A percentile compares a stretch with the other conserved stretches of the same genome.
phyloP scores from a whole-genome alignment of 2,888 invertebrate genomes.

The Beris morrisii region DNA sequence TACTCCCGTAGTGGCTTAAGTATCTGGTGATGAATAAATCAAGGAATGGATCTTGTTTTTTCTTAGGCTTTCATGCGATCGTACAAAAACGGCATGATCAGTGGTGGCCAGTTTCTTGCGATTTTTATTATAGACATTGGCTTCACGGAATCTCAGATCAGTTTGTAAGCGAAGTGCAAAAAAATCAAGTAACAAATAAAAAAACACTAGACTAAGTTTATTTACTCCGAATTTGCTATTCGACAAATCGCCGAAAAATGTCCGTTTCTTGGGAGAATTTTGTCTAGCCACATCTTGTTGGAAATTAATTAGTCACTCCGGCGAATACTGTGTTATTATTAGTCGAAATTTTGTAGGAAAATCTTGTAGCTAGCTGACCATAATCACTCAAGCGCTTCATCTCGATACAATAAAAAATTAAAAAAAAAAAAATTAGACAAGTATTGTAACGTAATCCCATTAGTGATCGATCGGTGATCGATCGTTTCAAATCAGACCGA shows the following conservation, averaged over 20 bases:
- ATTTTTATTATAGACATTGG: slow-evolving; percentile 7
- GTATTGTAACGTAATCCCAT: slow-evolving; percentile 22
- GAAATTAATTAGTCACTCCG: slow-evolving; percentile 17
- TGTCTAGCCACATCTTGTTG: slow-evolving; percentile 1
- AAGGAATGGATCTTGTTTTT: slow-evolving; percentile 8
- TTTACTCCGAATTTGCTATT: slow-evolving; percentile 8
- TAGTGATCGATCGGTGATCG: slow-evolving; percentile 21
- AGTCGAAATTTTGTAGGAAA: neutral
- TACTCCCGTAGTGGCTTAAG: slow-evolving; percentile 4
- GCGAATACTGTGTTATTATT: slow-evolving; percentile 8
- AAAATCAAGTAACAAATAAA: too few relatives aligned
- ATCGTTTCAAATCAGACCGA: slow-evolving; percentile 19
- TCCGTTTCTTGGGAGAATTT: slow-evolving; percentile 3
- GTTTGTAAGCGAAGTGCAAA: neutral
- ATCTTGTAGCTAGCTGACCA: slow-evolving; percentile 15
- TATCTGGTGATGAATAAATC: slow-evolving; percentile 25
- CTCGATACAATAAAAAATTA: neutral
- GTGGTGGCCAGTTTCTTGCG: slow-evolving; percentile 22
- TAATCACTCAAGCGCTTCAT: slow-evolving; percentile 12
- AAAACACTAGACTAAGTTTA: neutral
- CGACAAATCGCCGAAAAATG: slow-evolving; percentile 1
- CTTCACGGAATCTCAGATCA: neutral
- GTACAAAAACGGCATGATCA: slow-evolving; percentile 3
- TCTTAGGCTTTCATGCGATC: neutral
- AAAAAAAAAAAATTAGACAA: slow-evolving; percentile 1